Evolutionary conservation across 2,888 invertebrate species (phyloP).

Genomic region (Choreutis nemorana): DNA sequence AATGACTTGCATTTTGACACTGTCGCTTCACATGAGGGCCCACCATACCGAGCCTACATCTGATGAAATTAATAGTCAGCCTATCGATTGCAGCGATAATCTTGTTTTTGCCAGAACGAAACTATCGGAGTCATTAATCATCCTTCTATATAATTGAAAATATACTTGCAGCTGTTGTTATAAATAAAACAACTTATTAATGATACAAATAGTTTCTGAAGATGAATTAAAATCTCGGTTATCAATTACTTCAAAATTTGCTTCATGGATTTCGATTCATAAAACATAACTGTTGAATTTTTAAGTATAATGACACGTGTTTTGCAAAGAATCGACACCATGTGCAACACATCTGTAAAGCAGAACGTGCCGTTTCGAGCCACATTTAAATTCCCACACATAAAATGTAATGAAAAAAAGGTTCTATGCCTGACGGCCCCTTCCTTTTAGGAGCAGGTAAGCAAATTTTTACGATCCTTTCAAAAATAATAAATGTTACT

Average conservation of each 20-base stretch:
- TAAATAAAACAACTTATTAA: constrained; percentile 33
- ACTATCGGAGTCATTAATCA: constrained; percentile 45
- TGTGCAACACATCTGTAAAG: constrained; percentile 52
- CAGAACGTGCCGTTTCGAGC: constrained; percentile 58
- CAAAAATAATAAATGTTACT: no score
- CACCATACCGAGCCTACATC: constrained; percentile 26
- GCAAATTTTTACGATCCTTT: constrained; percentile 55
- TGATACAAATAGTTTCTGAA: no score
- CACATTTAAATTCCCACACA: constrained; percentile 63
- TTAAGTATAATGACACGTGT: constrained; percentile 56
- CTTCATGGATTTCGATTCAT: no score
- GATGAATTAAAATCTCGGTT: no score
- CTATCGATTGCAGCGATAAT: constrained; percentile 51
- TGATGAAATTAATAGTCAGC: constrained; percentile 48
- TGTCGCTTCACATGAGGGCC: constrained; percentile 24
- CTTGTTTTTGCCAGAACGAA: constrained; percentile 44
- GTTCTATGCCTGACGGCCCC: constrained; percentile 43
- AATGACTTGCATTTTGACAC: constrained; percentile 49
- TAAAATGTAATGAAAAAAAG: constrained; percentile 58
- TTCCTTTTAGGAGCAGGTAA: constrained; percentile 62
- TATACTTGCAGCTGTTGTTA: constrained; percentile 38
- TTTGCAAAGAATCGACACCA: constrained; percentile 41
- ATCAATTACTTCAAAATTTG: no score
- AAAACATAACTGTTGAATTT: no score
- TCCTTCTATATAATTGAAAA: constrained; percentile 46